Base-by-base conservation (phyloP, 2,797 vertebrate genomes). In the Lutjanus argentimaculatus region DNA sequence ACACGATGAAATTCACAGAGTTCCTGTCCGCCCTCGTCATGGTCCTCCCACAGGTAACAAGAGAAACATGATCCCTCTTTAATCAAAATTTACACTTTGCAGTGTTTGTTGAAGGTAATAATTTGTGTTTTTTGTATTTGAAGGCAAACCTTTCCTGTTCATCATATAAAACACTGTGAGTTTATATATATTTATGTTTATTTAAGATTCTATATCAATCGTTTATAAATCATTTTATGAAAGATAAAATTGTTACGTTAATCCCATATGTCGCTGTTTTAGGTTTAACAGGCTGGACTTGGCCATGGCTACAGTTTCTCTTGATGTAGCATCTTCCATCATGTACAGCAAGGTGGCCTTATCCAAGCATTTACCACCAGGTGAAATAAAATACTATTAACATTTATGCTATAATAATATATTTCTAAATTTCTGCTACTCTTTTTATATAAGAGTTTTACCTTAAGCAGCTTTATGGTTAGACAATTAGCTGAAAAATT, bases 151-250 rank as follows among this genome's bases (percentile, higher is more conserved):
- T 96, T 13, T 88, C 93, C 53, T 96, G 95, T 57, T 80, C 87
- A 1, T 77, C 87, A 4, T 94, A 90, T 88, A 92, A 51, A 85
- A 74, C 36, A 43, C 87, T 96, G 95, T 96, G 74, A 94, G 95
- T 93, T 65, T 45, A 83, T 0, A 12, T 68, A 3, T 36, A 6
- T 36, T 3, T 36, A 36, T 3, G 2, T 45, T 19, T 1, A 7
- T 22, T 57, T 61, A 10, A 4, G 1, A 58, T 64, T 46, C 36
- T 22, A 10, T 51, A 19, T 58, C 14, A 8, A 7, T 63, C 30
- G 13, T 30, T 55, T n/a, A 21, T 14, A 49, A 8, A 36, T 17
- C 1, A 61, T 64, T 1, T 19, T 15, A 55, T 73, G 6, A 55
- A 51, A n/a, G 3, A 10, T 42, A 2, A 8, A n/a, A 36, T 3